Conservation (phyloP, 2,888 invertebrate genomes). For the Ptychoptera contaminata region DNA sequence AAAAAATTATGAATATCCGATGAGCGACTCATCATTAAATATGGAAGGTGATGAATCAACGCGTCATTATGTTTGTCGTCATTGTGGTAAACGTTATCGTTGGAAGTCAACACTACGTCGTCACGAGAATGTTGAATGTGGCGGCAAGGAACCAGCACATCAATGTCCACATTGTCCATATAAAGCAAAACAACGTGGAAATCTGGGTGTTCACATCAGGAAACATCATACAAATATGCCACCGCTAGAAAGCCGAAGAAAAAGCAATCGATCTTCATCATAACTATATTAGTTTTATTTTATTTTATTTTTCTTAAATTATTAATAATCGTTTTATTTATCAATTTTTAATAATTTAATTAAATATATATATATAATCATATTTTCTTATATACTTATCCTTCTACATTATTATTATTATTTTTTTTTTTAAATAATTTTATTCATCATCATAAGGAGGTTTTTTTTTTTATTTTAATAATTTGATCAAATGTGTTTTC, state of each 20-base stretch:
- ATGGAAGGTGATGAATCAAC: conserved; percentile 35
- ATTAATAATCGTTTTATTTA: conserved; percentile 3
- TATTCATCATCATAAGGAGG: background rate
- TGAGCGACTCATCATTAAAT: conserved; percentile 26
- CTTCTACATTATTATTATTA: background rate
- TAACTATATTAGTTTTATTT: conserved; percentile 3
- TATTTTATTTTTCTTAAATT: conserved; percentile 1
- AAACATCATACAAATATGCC: conserved; percentile 49
- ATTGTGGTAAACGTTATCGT: conserved; percentile 72
- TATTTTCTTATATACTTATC: too few species aligned
- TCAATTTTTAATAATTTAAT: conserved; percentile 1
- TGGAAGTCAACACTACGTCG: conserved; percentile 73
- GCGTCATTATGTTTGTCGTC: conserved; percentile 58
- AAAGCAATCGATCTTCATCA: conserved; percentile 12
- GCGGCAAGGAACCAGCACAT: conserved; percentile 67
- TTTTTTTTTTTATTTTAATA: background rate
- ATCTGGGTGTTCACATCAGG: conserved; percentile 64
- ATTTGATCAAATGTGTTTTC: too few species aligned
- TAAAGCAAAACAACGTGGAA: conserved; percentile 66
- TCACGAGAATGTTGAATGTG: conserved; percentile 72
- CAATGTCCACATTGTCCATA: conserved; percentile 66
- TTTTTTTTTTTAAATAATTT: conserved; percentile 3
- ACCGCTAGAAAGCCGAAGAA: conserved; percentile 28
- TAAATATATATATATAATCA: background rate
- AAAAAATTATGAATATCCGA: conserved; percentile 24